Conservation (phyloP, 2,797 vertebrate genomes). For the Psittacula echo region DNA sequence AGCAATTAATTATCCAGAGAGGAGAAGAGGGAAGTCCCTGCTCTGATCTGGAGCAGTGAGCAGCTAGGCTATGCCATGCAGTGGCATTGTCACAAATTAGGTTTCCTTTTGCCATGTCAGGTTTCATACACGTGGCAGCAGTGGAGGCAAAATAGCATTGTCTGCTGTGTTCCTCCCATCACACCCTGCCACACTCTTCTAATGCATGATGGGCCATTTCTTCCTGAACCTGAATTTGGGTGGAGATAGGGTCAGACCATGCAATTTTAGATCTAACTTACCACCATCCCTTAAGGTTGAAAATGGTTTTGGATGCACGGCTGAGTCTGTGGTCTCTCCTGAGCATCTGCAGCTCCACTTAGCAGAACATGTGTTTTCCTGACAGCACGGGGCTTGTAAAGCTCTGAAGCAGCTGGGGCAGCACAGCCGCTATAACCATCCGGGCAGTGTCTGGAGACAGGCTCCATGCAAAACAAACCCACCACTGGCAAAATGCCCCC, state of each 20-base stretch:
- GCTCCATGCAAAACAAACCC: not conserved
- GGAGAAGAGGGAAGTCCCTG: not conserved
- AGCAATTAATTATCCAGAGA: not conserved
- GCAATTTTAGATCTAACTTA: not conserved
- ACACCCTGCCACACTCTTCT: not conserved
- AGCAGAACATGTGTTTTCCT: not conserved
- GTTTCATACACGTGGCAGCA: accelerated
- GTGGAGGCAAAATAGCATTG: not conserved
- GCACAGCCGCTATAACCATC: not conserved
- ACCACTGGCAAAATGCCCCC: not conserved
- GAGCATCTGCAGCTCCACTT: not conserved
- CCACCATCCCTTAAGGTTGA: not conserved
- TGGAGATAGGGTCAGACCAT: not conserved
- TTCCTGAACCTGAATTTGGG: not conserved
- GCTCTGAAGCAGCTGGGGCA: not conserved
- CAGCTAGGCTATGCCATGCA: not conserved
- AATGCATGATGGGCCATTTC: not conserved
- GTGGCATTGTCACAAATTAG: not conserved
- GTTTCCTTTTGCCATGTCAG: not conserved
- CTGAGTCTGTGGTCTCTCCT: not conserved
- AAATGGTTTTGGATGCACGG: not conserved
- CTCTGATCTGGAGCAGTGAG: not conserved
- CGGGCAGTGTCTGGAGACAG: not conserved
- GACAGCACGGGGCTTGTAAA: not conserved
- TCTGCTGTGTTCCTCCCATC: not conserved